phyloP scores from a whole-genome alignment of 2,888 invertebrate genomes.

The Aleiodes alternator region DNA sequence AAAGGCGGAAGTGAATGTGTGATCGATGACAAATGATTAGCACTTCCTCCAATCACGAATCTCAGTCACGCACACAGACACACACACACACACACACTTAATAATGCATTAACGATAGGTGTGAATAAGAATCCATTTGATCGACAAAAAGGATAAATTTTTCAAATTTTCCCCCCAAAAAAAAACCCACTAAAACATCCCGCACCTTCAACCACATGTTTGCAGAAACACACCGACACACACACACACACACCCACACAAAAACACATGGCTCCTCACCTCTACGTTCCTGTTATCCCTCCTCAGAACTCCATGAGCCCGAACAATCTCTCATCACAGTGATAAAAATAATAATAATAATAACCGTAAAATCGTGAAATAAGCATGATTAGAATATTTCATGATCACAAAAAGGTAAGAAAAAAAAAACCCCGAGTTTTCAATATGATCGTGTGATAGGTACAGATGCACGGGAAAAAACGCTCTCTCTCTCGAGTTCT shows the following conservation, averaged over 20 bases:
- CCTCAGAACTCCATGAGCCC: neutral
- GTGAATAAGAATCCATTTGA: neutral
- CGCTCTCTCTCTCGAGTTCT: neutral
- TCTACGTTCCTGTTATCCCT: neutral
- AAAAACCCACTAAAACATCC: neutral
- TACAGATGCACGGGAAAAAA: conserved; percentile 13
- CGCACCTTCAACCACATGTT: conserved; percentile 2
- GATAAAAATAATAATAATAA: too few relatives aligned
- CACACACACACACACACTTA: conserved; percentile 1
- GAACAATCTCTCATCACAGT: neutral
- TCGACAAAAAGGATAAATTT: too few relatives aligned
- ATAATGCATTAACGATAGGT: neutral
- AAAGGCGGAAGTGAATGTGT: conserved; percentile 38
- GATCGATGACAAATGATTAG: conserved; percentile 24
- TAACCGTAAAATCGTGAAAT: neutral
- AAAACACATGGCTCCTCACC: neutral
- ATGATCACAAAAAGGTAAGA: neutral
- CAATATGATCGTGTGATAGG: neutral
- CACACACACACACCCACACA: neutral
- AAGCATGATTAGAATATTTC: neutral
- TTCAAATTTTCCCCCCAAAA: too few relatives aligned
- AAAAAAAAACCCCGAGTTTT: neutral
- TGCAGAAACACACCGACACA: neutral
- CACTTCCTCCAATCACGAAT: conserved; percentile 29
- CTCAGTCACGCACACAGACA: conserved; percentile 22